Evolutionary conservation across 2,888 invertebrate species (phyloP).

Genomic region (Hypselothyrea guttata): DNA sequence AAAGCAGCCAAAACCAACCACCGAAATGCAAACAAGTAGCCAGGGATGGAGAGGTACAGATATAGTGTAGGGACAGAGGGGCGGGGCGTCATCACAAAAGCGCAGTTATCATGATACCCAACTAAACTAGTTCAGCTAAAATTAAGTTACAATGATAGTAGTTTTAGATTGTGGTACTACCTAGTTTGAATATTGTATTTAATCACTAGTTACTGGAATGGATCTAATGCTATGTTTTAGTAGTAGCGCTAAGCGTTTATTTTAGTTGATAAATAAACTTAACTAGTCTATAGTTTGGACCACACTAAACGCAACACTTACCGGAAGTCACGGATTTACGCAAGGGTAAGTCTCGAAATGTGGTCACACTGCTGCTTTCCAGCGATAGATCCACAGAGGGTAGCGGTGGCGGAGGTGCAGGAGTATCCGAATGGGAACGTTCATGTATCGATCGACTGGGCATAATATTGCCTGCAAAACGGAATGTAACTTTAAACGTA

Average conservation of each 20-base stretch:
- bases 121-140: conserved; percentile 45
- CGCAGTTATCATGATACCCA: conserved; percentile 23
- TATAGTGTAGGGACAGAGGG: conserved; percentile 44
- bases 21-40: conserved; percentile 64
- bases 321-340: conserved; percentile 91
- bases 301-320: conserved; percentile 72
- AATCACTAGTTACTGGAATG: no score
- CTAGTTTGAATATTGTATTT: no score
- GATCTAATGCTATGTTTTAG: conserved; percentile 43
- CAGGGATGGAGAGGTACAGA: conserved; percentile 2
- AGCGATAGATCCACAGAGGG: conserved; percentile 95
- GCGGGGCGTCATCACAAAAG: no score
- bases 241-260: conserved; percentile 47
- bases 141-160: conserved; percentile 44
- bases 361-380: conserved; percentile 97
- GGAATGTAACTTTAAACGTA: no score
- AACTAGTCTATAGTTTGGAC: neutral
- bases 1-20: conserved; percentile 64
- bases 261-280: conserved; percentile 11
- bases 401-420: conserved; percentile 88
- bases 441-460: conserved; percentile 87
- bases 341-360: conserved; percentile 93
- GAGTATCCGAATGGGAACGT: conserved; percentile 93
- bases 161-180: conserved; percentile 18
- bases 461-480: conserved; percentile 59